A percentile compares a stretch with the other conserved stretches of the same genome.
Conservation (phyloP, 2,888 invertebrate species). For the Platycheirus albimanus region DNA sequence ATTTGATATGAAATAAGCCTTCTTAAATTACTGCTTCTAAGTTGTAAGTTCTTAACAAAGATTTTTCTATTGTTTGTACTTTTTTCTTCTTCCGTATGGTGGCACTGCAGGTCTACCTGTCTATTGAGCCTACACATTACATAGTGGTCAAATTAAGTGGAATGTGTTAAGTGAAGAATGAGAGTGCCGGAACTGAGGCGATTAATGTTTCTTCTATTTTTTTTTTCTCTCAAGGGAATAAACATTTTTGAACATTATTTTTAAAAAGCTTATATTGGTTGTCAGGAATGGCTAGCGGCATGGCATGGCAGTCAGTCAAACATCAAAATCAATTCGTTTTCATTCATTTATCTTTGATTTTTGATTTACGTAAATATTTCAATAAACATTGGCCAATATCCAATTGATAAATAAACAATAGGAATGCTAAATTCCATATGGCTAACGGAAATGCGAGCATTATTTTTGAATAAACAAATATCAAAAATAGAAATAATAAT, state of each 20-base stretch:
- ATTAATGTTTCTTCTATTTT: slow-evolving; percentile 11
- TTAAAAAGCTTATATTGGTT: slow-evolving; percentile 21
- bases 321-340: slow-evolving; percentile 16
- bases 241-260: background rate
- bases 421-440: slow-evolving; percentile 73
- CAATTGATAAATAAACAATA: slow-evolving; percentile 72
- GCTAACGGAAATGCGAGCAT: slow-evolving; percentile 62
- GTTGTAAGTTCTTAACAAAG: slow-evolving; percentile 27
- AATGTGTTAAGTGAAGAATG: slow-evolving; percentile 28
- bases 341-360: slow-evolving; percentile 37
- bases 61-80: slow-evolving; percentile 35
- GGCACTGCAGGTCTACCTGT: background rate
- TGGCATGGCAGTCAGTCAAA: slow-evolving; percentile 38
- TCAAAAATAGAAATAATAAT: slow-evolving; percentile 56
- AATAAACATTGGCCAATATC: slow-evolving; percentile 72
- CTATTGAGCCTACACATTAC: background rate
- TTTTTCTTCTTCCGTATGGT: slow-evolving; percentile 23
- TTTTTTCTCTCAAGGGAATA: background rate
- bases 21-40: slow-evolving; percentile 14
- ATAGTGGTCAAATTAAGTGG: slow-evolving; percentile 28
- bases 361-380: slow-evolving; percentile 66
- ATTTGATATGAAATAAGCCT: slow-evolving; percentile 51
- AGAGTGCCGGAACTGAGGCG: slow-evolving; percentile 43
- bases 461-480: slow-evolving; percentile 48
- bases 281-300: slow-evolving; percentile 26